Conservation (phyloP, 1,140 invertebrate genomes). For the Geopemphigus sp. region DNA sequence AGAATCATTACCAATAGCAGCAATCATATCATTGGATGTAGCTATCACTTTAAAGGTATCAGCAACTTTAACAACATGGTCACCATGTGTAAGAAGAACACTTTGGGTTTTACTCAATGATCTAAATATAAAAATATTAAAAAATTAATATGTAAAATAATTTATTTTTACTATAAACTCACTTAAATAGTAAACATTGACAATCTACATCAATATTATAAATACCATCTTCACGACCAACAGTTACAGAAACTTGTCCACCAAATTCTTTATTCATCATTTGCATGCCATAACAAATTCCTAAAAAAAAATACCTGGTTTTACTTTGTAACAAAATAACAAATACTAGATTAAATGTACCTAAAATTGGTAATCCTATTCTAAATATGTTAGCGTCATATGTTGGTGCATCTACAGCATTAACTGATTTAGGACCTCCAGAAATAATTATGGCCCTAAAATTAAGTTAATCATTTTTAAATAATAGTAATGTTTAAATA, state of each 20-base stretch:
- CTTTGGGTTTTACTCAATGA: constrained; percentile 81
- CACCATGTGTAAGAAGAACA: constrained; percentile 94
- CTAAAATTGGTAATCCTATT: constrained; percentile 90
- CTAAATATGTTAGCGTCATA: constrained; percentile 95
- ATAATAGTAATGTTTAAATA: background rate
- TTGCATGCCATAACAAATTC: constrained; percentile 99
- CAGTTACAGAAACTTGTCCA: constrained; percentile 84
- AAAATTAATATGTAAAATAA: background rate
- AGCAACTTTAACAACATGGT: constrained; percentile 88
- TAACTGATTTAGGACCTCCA: constrained; percentile 95
- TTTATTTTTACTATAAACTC: constrained; percentile 56
- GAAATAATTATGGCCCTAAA: constrained; percentile 93
- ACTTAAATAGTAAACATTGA: constrained; percentile 90
- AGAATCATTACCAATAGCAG: constrained; percentile 90
- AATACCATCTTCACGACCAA: constrained; percentile 92
- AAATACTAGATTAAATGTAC: constrained; percentile 56
- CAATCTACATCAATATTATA: constrained; percentile 85
- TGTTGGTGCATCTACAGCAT: constrained; percentile 88
- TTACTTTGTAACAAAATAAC: constrained; percentile 12
- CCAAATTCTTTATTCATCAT: constrained; percentile 98
- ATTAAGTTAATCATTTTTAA: background rate
- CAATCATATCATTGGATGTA: constrained; percentile 78
- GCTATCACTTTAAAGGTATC: constrained; percentile 81
- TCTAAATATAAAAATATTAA: constrained; percentile 59
- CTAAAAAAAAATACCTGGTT: constrained; percentile 56